A percentile compares a stretch with the other conserved stretches of the same genome.
phyloP scores from a whole-genome alignment of 2,888 invertebrate genomes.

The Heliconius cydno region DNA sequence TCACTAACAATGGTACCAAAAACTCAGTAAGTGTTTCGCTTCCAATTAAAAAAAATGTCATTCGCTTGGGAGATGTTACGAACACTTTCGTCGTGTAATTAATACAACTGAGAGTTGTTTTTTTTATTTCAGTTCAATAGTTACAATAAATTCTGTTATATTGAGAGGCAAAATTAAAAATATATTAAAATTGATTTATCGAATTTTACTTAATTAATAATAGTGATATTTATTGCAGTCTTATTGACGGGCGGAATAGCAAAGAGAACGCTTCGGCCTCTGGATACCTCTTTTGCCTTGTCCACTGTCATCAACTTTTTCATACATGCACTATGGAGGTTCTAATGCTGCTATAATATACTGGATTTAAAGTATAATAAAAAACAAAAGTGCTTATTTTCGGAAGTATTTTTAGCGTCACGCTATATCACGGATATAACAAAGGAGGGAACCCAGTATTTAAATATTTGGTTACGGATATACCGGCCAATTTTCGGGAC shows the following conservation, averaged over 20 bases:
- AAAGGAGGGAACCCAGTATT: not conserved
- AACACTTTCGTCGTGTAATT: constrained; percentile 18
- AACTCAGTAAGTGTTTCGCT: not conserved
- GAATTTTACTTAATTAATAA: not conserved
- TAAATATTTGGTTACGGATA: not conserved
- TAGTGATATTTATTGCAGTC: not conserved
- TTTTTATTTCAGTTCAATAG: constrained; percentile 7
- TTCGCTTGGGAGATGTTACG: constrained; percentile 18
- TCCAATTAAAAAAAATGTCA: constrained; percentile 21
- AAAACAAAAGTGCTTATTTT: too few relatives aligned
- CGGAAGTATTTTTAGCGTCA: too few relatives aligned
- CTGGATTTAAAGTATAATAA: too few relatives aligned
- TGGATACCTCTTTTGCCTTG: too few relatives aligned
- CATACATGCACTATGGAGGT: too few relatives aligned
- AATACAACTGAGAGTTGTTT: constrained; percentile 6
- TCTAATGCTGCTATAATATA: too few relatives aligned
- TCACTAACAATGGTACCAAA: constrained; percentile 17
- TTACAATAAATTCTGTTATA: not conserved
- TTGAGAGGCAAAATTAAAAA: not conserved
- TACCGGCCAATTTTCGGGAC: too few relatives aligned
- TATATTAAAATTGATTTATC: not conserved
- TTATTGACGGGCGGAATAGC: too few relatives aligned
- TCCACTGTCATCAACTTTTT: too few relatives aligned
- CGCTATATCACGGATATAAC: not conserved
- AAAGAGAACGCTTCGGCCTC: too few relatives aligned